A percentile compares a stretch with the other conserved stretches of the same genome.
Conservation (phyloP, 2,888 invertebrate species). For the Julus scanicus region DNA sequence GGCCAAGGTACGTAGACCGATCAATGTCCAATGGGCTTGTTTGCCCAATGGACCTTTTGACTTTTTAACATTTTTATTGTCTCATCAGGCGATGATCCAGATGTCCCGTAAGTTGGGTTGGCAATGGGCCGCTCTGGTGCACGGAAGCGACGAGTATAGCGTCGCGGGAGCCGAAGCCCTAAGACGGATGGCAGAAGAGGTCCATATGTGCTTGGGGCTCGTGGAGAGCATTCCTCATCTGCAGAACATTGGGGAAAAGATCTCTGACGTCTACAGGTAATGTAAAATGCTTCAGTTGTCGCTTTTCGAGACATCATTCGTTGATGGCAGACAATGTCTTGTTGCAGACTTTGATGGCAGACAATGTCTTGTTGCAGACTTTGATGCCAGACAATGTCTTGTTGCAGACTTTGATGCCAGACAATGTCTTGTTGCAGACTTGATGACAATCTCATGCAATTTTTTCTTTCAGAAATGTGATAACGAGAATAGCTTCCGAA, state of each 20-base stretch:
- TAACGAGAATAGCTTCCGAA: neutral
- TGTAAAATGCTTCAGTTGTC: no score
- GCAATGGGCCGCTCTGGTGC: neutral
- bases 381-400: no score
- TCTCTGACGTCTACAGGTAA: no score
- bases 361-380: no score
- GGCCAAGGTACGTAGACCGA: neutral
- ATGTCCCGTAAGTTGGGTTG: neutral
- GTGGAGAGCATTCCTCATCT: neutral
- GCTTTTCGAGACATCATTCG: no score
- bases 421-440: no score
- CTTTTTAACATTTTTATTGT: no score
- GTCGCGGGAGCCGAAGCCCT: neutral
- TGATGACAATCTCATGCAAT: no score
- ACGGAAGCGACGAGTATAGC: neutral
- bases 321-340: no score
- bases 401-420: no score
- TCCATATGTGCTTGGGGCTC: neutral
- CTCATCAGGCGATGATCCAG: conserved; percentile 8
- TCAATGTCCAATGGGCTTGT: no score
- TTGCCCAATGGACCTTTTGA: neutral
- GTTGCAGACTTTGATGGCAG: no score
- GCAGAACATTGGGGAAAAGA: neutral
- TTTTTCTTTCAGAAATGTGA: neutral
- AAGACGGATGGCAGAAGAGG: neutral